Percentiles rank a stretch among this genome's conserved stretches.
phyloP scores from a whole-genome alignment of 92 coral and sea anemone species.

The Diadumene lineata region DNA sequence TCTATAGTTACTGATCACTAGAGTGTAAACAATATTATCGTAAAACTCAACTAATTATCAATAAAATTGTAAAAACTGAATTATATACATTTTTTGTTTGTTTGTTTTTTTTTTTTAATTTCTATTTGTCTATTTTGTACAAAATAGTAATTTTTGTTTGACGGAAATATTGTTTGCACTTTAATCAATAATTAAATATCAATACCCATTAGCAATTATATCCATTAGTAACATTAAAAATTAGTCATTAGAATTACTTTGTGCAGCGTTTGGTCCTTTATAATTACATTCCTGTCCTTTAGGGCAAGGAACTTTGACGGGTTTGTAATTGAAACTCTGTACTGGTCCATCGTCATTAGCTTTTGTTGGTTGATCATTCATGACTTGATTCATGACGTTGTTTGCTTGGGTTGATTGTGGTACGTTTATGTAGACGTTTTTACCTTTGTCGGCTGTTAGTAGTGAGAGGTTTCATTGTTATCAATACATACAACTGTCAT shows the following conservation, averaged over 20 bases:
- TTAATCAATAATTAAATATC: too few species aligned
- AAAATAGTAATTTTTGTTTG: too few species aligned
- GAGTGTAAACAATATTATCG: too few species aligned
- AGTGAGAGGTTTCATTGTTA: background rate
- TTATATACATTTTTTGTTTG: too few species aligned
- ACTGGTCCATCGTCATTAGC: slow-evolving; percentile 1
- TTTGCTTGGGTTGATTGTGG: slow-evolving; percentile 9
- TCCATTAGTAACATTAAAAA: background rate
- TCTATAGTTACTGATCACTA: too few species aligned
- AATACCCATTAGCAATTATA: background rate
- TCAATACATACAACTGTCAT: background rate
- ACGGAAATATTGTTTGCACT: too few species aligned
- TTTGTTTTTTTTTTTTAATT: too few species aligned
- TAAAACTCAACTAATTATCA: too few species aligned
- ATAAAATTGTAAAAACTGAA: too few species aligned
- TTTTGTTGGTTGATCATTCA: slow-evolving; percentile 14
- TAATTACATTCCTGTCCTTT: slow-evolving; percentile 26
- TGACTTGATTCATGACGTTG: background rate
- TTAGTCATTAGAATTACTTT: slow-evolving; percentile 12
- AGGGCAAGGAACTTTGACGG: slow-evolving; percentile 22
- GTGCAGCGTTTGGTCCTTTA: slow-evolving; percentile 28
- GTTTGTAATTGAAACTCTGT: slow-evolving; percentile 7
- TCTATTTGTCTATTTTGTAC: too few species aligned
- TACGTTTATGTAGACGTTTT: slow-evolving; percentile 32
- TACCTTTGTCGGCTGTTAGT: slow-evolving; percentile 28